Evolutionary conservation across 2,888 invertebrate genomes (phyloP), one percentile per base, ranked within the genome.

Genomic region (Zaprionus obscuricornis): DNA sequence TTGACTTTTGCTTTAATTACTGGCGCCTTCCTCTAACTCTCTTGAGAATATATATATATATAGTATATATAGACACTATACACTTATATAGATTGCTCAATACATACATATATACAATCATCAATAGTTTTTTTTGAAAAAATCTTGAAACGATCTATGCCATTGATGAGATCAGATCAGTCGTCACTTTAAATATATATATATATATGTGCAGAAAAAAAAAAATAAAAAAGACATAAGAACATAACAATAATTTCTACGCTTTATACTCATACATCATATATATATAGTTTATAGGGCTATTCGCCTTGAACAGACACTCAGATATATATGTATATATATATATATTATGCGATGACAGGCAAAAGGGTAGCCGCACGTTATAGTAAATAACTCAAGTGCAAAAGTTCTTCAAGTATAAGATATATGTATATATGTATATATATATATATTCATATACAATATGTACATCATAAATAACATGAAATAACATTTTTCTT

Each of bases 131-230:
- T n/a, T n/a, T n/a, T n/a, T n/a, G n/a, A n/a, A n/a, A n/a, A 52
- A 59, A 46, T 68, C 58, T 68, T 47, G 42, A 69, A 54, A 40
- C 62, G 64, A 76, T 79, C 70, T 67, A 27, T 66, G 82, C 70
- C 74, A 74, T 64, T 77, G 85, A 78, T 85, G 85, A 78, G 74
- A 85, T 78, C 82, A 82, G 82, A 64, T 78, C 85, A 56, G 62
- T 82, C 85, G 66, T 62, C 79, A 79, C 76, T 66, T 73, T 51
- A n/a, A n/a, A n/a, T n/a, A n/a, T n/a, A n/a, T n/a, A n/a, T 29
- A 33, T 18, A 40, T 60, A 45, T 34, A 52, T 55, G 40, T 40
- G 29, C 16, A 40, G 31, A 45, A 40, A 11, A 18, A 2, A 49
- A 31, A 14, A 18, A 33, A 26, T 39, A 50, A 39, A 55, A 60